Percentiles rank a stretch among this genome's conserved stretches.
phyloP scores from a whole-genome alignment of 1,140 invertebrate species.

The Drosophila repletoides region DNA sequence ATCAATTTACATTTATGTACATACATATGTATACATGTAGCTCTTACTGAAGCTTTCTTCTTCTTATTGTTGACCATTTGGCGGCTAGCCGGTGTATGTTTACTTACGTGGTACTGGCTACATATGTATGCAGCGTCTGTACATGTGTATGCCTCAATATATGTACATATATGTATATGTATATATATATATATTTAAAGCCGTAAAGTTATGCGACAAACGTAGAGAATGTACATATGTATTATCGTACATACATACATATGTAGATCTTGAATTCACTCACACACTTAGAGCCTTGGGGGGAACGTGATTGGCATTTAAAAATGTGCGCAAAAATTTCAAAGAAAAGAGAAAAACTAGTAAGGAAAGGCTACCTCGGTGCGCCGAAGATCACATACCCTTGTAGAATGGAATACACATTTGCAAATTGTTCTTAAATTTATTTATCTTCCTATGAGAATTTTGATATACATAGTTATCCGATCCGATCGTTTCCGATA shows the following conservation, averaged over 20 bases:
- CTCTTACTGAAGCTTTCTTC: neutral
- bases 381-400: too few species aligned
- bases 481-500: too few species aligned
- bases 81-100: constrained; percentile 33
- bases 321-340: constrained; percentile 31
- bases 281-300: constrained; percentile 15
- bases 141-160: neutral
- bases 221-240: constrained; percentile 28
- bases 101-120: constrained; percentile 21
- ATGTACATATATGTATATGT: neutral
- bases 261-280: constrained; percentile 53
- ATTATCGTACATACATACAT: too few species aligned
- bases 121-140: neutral
- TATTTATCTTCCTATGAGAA: too few species aligned
- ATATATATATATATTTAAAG: constrained; percentile 2
- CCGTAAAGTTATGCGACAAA: constrained; percentile 22
- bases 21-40: constrained; percentile 8
- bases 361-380: too few species aligned
- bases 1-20: constrained; percentile 38
- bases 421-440: too few species aligned
- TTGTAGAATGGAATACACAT: too few species aligned
- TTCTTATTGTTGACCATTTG: constrained; percentile 35
- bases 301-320: constrained; percentile 56
- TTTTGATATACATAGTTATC: too few species aligned
- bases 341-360: too few species aligned